Percentiles rank a stretch among this genome's conserved stretches.
These are phyloP conservation scores for Helicolenus hilgendorfi DNA, from an alignment of 2,797 vertebrate genomes.

Conservation along the genomic window DNA sequence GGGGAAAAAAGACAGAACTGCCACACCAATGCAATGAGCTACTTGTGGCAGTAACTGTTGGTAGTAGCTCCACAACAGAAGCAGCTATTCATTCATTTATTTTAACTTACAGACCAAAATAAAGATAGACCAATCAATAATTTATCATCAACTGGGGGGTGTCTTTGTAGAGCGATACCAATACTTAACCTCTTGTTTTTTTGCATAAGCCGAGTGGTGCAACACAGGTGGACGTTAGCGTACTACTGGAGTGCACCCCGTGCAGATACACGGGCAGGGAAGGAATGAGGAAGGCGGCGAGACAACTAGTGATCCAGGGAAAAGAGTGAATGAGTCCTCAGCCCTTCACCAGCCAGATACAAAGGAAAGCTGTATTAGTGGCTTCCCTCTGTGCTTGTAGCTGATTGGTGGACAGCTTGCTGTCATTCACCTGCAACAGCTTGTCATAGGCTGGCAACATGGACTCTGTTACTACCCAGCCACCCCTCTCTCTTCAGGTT, in stretches of 20 bases:
- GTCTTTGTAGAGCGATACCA: background rate
- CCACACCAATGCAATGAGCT: background rate
- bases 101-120: background rate
- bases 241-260: background rate
- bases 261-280: background rate
- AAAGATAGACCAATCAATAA: background rate
- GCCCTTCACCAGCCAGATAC: conserved; percentile 49
- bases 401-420: conserved; percentile 50
- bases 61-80: background rate
- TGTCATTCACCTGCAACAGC: conserved; percentile 69
- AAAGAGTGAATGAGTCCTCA: conserved; percentile 46
- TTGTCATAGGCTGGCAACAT: conserved; percentile 58
- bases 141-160: background rate
- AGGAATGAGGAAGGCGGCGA: too few relatives aligned
- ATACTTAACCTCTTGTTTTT: background rate
- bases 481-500: conserved; percentile 8
- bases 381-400: conserved; percentile 36
- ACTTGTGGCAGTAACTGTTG: background rate
- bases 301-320: conserved; percentile 10
- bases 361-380: conserved; percentile 74
- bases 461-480: conserved; percentile 67
- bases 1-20: background rate
- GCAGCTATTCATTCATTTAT: too few relatives aligned
- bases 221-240: background rate
- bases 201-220: background rate